phyloP scores from a whole-genome alignment of 2,888 invertebrate species.

The Tuta absoluta region DNA sequence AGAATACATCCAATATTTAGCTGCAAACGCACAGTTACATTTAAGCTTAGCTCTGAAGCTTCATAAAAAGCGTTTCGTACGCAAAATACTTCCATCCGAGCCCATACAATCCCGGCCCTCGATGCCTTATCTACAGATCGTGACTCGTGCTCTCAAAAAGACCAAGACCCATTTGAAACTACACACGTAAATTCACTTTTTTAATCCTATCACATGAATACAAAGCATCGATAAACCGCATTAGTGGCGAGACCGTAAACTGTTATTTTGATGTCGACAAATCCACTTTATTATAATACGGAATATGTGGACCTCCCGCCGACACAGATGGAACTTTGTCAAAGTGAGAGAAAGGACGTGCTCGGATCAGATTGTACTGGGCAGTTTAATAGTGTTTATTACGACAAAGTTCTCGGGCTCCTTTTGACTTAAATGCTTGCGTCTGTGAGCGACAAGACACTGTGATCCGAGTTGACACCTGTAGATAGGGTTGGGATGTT shows the following conservation, averaged over 20 bases:
- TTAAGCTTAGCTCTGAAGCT: too few species aligned
- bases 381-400: conserved; percentile 57
- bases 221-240: conserved; percentile 61
- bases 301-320: conserved; percentile 73
- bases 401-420: conserved; percentile 68
- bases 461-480: conserved; percentile 75
- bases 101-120: not conserved
- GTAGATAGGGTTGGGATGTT: conserved; percentile 54
- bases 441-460: conserved; percentile 68
- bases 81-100: not conserved
- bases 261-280: conserved; percentile 79
- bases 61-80: not conserved
- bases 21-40: too few species aligned
- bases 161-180: conserved; percentile 40
- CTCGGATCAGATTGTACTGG: conserved; percentile 40
- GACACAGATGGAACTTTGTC: conserved; percentile 65
- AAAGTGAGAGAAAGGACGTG: conserved; percentile 43
- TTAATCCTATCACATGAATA: conserved; percentile 50
- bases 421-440: conserved; percentile 77
- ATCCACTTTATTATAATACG: conserved; percentile 74
- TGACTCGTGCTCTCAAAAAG: conserved; percentile 38
- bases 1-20: too few species aligned
- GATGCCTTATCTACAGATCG: conserved; percentile 4
- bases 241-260: conserved; percentile 71
- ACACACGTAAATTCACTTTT: conserved; percentile 39